Conservation (phyloP, 1,140 invertebrate species). For the Scaptomyza graminum region DNA sequence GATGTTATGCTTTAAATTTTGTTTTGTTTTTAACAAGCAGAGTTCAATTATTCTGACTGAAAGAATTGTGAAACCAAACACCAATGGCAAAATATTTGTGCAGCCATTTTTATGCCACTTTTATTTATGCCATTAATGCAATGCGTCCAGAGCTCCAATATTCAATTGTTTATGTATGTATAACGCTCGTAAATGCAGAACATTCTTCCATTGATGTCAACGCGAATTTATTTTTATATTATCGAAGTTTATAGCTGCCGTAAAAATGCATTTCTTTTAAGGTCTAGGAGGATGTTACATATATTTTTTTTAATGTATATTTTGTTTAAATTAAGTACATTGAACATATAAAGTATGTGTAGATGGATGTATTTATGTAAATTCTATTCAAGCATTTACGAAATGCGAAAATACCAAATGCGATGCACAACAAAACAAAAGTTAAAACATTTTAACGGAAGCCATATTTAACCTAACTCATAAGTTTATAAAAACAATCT, state of each 20-base stretch:
- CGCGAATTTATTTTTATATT: conserved; percentile 51
- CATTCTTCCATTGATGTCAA: conserved; percentile 22
- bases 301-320: conserved; percentile 5
- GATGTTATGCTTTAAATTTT: conserved; percentile 7
- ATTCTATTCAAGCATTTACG: conserved; percentile 7
- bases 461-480: too few relatives aligned
- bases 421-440: conserved; percentile 9
- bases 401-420: conserved; percentile 8
- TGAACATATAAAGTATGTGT: conserved; percentile 18
- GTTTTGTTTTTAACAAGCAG: neutral
- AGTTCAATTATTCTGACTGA: conserved; percentile 5
- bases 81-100: conserved; percentile 2
- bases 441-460: neutral
- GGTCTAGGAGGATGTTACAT: neutral
- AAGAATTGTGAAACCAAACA: neutral
- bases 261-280: conserved; percentile 39
- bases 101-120: conserved; percentile 20
- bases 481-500: neutral
- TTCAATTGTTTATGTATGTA: neutral
- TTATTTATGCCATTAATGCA: conserved; percentile 33
- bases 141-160: neutral
- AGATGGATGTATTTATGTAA: conserved; percentile 34
- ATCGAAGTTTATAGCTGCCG: conserved; percentile 46
- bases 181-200: conserved; percentile 35
- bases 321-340: conserved; percentile 30